Base-by-base conservation (phyloP, 2,113 vertebrate species). In the Sylvilagus bachmani region DNA sequence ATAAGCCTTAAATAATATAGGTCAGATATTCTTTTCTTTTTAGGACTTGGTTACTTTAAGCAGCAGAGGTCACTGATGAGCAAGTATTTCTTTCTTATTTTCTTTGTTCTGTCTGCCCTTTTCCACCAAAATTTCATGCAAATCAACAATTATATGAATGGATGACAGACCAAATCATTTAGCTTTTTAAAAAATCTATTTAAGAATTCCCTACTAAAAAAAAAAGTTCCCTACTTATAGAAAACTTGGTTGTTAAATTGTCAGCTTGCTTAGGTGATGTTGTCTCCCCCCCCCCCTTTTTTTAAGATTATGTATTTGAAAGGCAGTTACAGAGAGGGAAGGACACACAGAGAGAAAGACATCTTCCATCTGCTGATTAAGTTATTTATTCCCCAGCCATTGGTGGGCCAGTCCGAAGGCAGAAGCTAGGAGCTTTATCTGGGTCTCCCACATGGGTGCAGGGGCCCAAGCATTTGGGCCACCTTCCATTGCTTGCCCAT, bases 41-140 rank as follows among this genome's bases (percentile, higher is more conserved):
- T 89, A 83, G 38, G 12, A 87, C 55, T 84, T 80, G 7, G 36
- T 77, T 71, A 61, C 75, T 89, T 84, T 85, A 62, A 87, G 77
- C 93, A 93, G 36, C 70, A 95, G 88, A 58, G 70, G 88, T 89
- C 91, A 61, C 66, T 89, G 85, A 83, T 92, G 70, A 93, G 33
- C 67, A 86, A 84, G 25, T 87, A 24, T 83, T 73, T 94, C 1
- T 88, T 84, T 78, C 38, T n/a, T 77, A 11, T 49, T 64, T 82
- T 27, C n/a, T 61, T 71, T 90, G 36, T 92, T 82, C n/a, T 85
- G 10, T 58, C 10, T 74, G 44, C 13, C 49, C 67, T 58, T 94
- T 88, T 71, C 25, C 49, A 92, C 7, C 55, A 49, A 66, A 88
- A 3, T 75, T 83, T 84, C 87, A 86, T 74, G 51, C n/a, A 94